Percentiles rank a stretch among this genome's conserved stretches.
phyloP scores from a whole-genome alignment of 2,113 vertebrate genomes.

The Lophotis ruficrista region DNA sequence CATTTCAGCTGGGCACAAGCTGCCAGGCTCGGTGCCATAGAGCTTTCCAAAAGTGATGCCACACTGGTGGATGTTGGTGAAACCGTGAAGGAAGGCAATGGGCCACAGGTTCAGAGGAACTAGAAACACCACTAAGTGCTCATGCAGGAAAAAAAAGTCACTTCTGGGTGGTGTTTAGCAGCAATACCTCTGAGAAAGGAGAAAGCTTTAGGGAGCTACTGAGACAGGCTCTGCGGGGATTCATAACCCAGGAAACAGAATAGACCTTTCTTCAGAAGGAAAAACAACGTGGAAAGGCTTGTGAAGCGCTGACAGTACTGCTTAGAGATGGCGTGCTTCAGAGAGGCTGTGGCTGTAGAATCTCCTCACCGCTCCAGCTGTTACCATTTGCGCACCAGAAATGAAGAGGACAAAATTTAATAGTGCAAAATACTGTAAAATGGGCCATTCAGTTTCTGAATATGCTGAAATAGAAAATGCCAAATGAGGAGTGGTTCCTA shows the following conservation, averaged over 20 bases:
- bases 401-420: not conserved
- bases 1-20: not conserved
- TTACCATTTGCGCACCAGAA: not conserved
- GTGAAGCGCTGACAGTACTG: not conserved
- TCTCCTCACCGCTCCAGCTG: not conserved
- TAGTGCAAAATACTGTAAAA: not conserved
- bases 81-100: not conserved
- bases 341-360: not conserved
- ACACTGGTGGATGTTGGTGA: not conserved
- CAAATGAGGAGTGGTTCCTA: not conserved
- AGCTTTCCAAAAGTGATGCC: not conserved
- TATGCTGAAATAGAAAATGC: not conserved
- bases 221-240: not conserved
- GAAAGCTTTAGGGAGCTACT: not conserved
- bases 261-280: not conserved
- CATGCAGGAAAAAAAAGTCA: fast-evolving
- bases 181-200: not conserved
- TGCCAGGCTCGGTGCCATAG: not conserved
- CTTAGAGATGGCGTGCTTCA: not conserved
- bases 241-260: not conserved
- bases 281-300: not conserved
- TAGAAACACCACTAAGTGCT: not conserved
- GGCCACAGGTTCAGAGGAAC: not conserved
- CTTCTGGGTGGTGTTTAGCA: not conserved
- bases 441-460: not conserved